Conservation (phyloP, 2,797 vertebrate species). For the Scleropages formosus region DNA sequence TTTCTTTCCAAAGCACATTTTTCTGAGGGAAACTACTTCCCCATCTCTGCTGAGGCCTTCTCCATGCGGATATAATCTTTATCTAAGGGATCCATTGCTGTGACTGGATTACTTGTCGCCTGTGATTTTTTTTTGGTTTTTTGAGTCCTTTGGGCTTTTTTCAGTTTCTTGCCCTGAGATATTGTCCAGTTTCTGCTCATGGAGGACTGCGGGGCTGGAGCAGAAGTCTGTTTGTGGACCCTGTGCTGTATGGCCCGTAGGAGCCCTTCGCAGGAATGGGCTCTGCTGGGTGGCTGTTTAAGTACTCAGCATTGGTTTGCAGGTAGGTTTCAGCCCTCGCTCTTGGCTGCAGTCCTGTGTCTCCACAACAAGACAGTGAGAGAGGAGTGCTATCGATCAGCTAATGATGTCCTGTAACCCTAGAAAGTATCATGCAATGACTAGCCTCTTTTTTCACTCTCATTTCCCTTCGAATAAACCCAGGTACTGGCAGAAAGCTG, state of each 20-base stretch:
- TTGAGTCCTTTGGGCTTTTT: slow-evolving; percentile 16
- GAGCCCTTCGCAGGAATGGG: slow-evolving; percentile 21
- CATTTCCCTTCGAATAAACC: slow-evolving; percentile 5
- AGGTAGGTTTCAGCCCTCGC: slow-evolving; percentile 29
- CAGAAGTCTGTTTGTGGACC: slow-evolving; percentile 21
- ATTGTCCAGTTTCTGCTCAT: neutral
- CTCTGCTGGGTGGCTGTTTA: slow-evolving; percentile 30
- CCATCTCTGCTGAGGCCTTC: slow-evolving; percentile 34
- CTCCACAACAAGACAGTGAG: neutral
- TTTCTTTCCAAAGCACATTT: slow-evolving; percentile 33
- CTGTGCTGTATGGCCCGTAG: neutral
- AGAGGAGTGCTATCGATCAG: slow-evolving; percentile 29
- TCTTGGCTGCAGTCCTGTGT: neutral
- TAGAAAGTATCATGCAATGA: neutral
- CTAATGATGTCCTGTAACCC: slow-evolving; percentile 18
- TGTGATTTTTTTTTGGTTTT: slow-evolving; percentile 31
- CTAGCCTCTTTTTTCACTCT: neutral
- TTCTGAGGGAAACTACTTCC: slow-evolving; percentile 37
- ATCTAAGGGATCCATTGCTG: slow-evolving; percentile 40
- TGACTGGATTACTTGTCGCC: slow-evolving; percentile 34
- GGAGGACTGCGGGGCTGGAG: slow-evolving; percentile 19
- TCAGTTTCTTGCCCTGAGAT: slow-evolving; percentile 23
- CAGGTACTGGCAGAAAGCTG: neutral
- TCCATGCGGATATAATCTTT: slow-evolving; percentile 33
- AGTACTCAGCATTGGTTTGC: slow-evolving; percentile 27